These are phyloP conservation scores for Chymomyza amoena DNA, from an alignment of 2,888 invertebrate genomes.

Conservation along the genomic window DNA sequence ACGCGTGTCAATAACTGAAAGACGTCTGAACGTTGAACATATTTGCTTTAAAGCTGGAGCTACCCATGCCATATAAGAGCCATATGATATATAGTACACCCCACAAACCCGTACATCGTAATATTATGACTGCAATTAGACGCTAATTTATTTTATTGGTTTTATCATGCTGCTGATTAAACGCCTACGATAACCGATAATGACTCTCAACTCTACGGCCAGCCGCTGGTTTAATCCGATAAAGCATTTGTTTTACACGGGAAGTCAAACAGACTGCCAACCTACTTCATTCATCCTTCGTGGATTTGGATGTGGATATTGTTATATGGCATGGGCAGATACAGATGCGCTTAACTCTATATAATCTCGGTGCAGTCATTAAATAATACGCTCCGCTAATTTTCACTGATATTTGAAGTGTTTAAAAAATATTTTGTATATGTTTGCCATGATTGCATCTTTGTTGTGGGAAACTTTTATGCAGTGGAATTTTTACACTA, in stretches of 20 bases:
- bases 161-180: constrained; percentile 47
- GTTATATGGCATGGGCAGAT: neutral
- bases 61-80: neutral
- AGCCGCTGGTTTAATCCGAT: constrained; percentile 1
- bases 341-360: neutral
- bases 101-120: neutral
- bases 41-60: constrained; percentile 27
- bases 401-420: neutral
- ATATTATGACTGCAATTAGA: constrained; percentile 45
- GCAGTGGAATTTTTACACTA: neutral
- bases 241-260: neutral
- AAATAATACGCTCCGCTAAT: neutral
- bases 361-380: neutral
- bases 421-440: neutral
- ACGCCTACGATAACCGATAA: constrained; percentile 26
- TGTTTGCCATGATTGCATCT: neutral
- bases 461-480: neutral
- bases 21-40: constrained; percentile 44
- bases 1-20: constrained; percentile 51
- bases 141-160: constrained; percentile 28
- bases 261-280: neutral
- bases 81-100: neutral
- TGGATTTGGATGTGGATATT: too few species aligned
- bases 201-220: constrained; percentile 14
- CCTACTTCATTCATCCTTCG: too few species aligned